Base-by-base conservation (phyloP, 1,140 invertebrate genomes). In the Maniola jurtina region DNA sequence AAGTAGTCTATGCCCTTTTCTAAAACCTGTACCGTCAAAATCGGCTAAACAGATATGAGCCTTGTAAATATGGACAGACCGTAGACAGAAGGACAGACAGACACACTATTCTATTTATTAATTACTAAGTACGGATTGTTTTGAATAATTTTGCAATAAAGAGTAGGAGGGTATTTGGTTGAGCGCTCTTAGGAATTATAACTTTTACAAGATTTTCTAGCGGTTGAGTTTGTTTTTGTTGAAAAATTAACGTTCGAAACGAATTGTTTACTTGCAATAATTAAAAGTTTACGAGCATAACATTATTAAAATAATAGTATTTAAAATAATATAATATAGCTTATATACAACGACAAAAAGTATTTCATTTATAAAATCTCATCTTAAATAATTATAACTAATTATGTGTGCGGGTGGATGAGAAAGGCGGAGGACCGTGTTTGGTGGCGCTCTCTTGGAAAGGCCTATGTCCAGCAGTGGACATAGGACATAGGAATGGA, bases 121-220 rank as follows among this genome's bases (percentile, higher is more conserved):
- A 45, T n/a, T 1, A 2, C 7, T 40, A 40, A 10, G 45, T 52
- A 52, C 11, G 25, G 25, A 1, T 25, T 52, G 48, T 61, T 55
- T 68, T 68, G 61, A 60, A 64, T 63, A 68, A 68, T 42, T 64
- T 68, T 45, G 13, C 61, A 63, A 64, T 68, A 55, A 68, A 40
- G 15, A n/a, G 14, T 42, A 15, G 25, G 58, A n/a, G 50, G n/a
- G 42, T 34, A 61, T 6, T 48, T 25, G 35, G 47, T 61, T 52
- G 47, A 61, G 15, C 33, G 59, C 14, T 62, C 35, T 38, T 54
- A 35, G 48, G 36, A 54, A 38, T 52, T 54, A 47, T 52, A 25
- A 25, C 16, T 36, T 52, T 54, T 15, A 40, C 48, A 54, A 52
- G 5, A n/a, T 34, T 52, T 25, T 25, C 14, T 15, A 40, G 35